phyloP scores from a whole-genome alignment of 2,113 vertebrate genomes.

The Melanocharis versteri region DNA sequence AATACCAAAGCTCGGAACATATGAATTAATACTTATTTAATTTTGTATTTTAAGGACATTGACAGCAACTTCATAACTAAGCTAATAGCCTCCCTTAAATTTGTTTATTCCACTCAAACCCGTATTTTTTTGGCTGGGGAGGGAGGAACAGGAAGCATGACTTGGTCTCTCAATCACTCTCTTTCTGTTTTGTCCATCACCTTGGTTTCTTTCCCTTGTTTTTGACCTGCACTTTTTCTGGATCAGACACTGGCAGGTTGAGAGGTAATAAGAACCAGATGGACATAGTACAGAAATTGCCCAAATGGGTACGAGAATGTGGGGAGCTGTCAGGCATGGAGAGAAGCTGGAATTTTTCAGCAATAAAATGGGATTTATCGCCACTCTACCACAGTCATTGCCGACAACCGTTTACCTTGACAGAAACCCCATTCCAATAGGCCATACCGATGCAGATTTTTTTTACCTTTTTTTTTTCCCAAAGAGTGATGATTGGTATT shows the following conservation, averaged over 20 bases:
- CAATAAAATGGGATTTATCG: slow-evolving; percentile 99
- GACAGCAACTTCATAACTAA: not conserved
- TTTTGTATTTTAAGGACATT: not conserved
- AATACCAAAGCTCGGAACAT: not conserved
- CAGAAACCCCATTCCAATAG: slow-evolving; percentile 82
- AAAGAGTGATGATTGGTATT: slow-evolving; percentile 84
- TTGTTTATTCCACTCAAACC: not conserved
- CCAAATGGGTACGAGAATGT: slow-evolving; percentile 93
- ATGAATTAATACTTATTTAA: not conserved
- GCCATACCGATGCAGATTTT: slow-evolving; percentile 75
- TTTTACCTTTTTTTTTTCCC: slow-evolving; percentile 56
- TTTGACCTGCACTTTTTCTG: slow-evolving; percentile 80
- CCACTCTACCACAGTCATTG: slow-evolving; percentile 93
- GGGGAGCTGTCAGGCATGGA: slow-evolving; percentile 97
- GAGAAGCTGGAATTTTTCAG: slow-evolving; percentile 97
- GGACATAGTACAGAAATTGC: slow-evolving; percentile 93
- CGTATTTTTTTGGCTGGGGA: not conserved
- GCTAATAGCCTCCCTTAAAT: not conserved
- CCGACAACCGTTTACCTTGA: slow-evolving; percentile 83
- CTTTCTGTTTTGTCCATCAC: slow-evolving; percentile 79
- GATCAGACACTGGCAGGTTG: slow-evolving; percentile 85
- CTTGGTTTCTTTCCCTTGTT: slow-evolving; percentile 68
- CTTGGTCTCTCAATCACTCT: slow-evolving; percentile 7
- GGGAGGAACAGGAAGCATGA: not conserved
- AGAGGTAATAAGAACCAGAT: slow-evolving; percentile 98